Base-by-base conservation (phyloP, 2,888 invertebrate species). In the Myopa tessellatipennis region DNA sequence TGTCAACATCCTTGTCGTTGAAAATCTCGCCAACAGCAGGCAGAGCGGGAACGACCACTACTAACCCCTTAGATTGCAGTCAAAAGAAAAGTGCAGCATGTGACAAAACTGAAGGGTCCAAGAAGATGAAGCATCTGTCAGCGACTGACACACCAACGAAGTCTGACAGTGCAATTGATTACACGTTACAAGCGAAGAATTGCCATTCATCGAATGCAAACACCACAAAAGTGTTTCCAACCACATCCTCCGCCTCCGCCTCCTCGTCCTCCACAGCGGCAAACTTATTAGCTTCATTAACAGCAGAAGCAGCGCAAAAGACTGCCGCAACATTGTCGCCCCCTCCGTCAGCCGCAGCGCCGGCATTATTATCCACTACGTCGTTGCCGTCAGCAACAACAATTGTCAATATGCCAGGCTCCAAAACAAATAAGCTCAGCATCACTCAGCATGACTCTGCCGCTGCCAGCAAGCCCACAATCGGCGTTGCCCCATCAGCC, bases 201-300 rank as follows among this genome's bases (percentile, higher is more conserved):
- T 67, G 71, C 71, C 52, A 72, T 65, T 55, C 63, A 71, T 65
- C 72, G 61, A 55, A 5, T 7, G 18, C 58, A 65, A 72, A 67
- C 72, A 58, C 45, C 34, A 67, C 67, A 60, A 45, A 60, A 68
- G 60, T 60, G 75, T 61, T 26, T 40, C 14, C 61, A 40, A 40
- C 68, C 18, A 55, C 58, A 38, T 8, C 58, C 12, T 14, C 34
- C 67, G 38, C 74, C 7, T 18, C 45, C 26, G 26, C 71, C 5
- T 4, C 72, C 36, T 34, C 60, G 16, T 16, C 5, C 36, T 36
- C n/a, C 52, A 63, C 79, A 67, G 38, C 77, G 77, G 58, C 78
- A 50, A 69, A 74, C 60, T 74, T 78, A 77, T 79, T 67, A 76
- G 50, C 74, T 45, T 76, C n/a, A 60, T 72, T 75, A 76, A 58